These are phyloP conservation scores for Etia nguti DNA, from an alignment of 2,113 vertebrate species.

Conservation along the genomic window DNA sequence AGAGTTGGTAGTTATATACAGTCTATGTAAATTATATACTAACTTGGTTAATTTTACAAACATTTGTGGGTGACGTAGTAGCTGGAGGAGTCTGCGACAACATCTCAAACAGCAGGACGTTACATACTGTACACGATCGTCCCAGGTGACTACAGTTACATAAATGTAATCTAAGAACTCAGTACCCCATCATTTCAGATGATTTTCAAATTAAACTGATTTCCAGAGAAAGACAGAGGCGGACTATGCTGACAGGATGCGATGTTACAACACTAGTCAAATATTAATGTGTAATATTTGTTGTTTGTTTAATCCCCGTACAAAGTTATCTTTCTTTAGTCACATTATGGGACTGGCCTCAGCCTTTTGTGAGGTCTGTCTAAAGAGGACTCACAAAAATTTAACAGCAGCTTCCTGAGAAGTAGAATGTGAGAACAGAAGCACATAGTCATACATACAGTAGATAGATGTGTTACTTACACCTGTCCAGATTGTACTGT, in stretches of 20 bases:
- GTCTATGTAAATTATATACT: not conserved
- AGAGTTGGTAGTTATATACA: accelerated
- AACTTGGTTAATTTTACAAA: not conserved
- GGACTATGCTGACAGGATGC: not conserved
- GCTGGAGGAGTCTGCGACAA: not conserved
- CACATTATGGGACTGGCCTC: not conserved
- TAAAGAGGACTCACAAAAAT: not conserved
- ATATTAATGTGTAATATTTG: not conserved
- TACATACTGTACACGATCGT: not conserved
- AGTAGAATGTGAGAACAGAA: not conserved
- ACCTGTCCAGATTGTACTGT: not conserved
- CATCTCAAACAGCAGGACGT: not conserved
- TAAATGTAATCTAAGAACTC: not conserved
- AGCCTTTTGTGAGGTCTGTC: accelerated
- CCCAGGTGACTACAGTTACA: not conserved
- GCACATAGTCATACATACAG: not conserved
- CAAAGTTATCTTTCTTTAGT: not conserved
- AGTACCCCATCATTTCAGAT: not conserved
- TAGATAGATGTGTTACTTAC: not conserved
- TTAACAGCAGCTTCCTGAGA: not conserved
- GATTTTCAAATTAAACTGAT: not conserved
- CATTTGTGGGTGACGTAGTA: not conserved
- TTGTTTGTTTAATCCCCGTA: not conserved
- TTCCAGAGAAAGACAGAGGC: not conserved
- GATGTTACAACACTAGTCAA: not conserved